Evolutionary conservation across 2,113 vertebrate species (phyloP).

Genomic region (Hemicordylus capensis): DNA sequence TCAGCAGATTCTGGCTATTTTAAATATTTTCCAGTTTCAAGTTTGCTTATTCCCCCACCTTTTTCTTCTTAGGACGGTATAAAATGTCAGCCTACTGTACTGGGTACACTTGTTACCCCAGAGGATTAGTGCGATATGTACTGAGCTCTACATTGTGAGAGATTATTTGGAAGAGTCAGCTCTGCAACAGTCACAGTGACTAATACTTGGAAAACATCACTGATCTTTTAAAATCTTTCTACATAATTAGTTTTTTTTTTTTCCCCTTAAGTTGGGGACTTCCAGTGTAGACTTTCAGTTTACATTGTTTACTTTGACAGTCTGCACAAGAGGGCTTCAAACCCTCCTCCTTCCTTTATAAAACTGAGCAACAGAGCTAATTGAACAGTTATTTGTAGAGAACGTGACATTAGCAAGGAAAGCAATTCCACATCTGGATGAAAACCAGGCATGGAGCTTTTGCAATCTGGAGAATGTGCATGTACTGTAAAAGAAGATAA

Average conservation of each 20-base stretch:
- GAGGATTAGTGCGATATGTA: not conserved
- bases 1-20: not conserved
- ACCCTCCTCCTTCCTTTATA: not conserved
- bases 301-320: accelerated
- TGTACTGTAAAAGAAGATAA: not conserved
- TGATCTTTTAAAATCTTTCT: not conserved
- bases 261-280: not conserved
- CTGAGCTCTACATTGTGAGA: not conserved
- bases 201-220: not conserved
- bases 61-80: not conserved
- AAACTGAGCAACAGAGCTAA: not conserved
- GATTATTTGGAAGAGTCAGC: not conserved
- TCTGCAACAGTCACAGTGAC: not conserved
- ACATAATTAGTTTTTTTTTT: not conserved
- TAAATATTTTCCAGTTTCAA: not conserved
- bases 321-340: conserved; percentile 6
- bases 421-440: conserved; percentile 25
- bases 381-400: not conserved
- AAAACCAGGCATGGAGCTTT: conserved; percentile 38
- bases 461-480: not conserved
- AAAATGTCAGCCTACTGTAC: not conserved
- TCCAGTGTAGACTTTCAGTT: not conserved
- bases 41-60: not conserved
- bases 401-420: not conserved
- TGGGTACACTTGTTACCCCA: not conserved